Conservation (phyloP, 2,888 invertebrate genomes). For the Caenorhabditis sp. region DNA sequence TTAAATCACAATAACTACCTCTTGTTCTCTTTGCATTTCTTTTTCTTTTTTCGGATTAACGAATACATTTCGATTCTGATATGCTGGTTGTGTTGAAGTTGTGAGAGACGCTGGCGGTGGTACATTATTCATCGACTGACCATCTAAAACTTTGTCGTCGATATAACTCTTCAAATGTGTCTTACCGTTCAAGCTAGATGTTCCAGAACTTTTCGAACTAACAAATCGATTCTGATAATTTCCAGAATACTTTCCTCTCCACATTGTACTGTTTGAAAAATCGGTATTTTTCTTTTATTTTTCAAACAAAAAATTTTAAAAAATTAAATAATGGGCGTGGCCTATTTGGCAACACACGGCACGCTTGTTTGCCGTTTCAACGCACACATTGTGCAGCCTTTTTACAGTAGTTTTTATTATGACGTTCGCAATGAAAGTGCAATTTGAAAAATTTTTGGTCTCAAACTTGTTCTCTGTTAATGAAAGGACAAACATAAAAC, state of each 20-base stretch:
- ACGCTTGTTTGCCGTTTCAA: not conserved
- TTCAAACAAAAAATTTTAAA: conserved; percentile 15
- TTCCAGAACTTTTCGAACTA: conserved; percentile 29
- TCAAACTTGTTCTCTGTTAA: no score
- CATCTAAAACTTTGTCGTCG: conserved; percentile 23
- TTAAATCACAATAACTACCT: conserved; percentile 25
- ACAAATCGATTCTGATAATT: conserved; percentile 38
- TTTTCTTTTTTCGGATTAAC: conserved; percentile 26
- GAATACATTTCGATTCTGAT: conserved; percentile 14
- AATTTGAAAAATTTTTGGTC: no score
- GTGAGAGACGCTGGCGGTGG: conserved; percentile 47
- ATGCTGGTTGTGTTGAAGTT: conserved; percentile 35
- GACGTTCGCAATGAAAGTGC: no score
- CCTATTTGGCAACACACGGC: conserved; percentile 7
- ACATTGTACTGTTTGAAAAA: conserved; percentile 53
- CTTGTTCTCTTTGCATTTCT: conserved; percentile 52
- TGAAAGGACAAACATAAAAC: no score
- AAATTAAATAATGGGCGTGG: conserved; percentile 8
- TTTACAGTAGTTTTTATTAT: not conserved
- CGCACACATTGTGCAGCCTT: not conserved
- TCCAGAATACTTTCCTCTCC: conserved; percentile 71
- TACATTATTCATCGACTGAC: conserved; percentile 48
- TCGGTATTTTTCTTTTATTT: not conserved
- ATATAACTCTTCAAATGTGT: not conserved
- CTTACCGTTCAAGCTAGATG: conserved; percentile 30